phyloP scores from a whole-genome alignment of 2,797 vertebrate genomes.

The Ceryle rudis region DNA sequence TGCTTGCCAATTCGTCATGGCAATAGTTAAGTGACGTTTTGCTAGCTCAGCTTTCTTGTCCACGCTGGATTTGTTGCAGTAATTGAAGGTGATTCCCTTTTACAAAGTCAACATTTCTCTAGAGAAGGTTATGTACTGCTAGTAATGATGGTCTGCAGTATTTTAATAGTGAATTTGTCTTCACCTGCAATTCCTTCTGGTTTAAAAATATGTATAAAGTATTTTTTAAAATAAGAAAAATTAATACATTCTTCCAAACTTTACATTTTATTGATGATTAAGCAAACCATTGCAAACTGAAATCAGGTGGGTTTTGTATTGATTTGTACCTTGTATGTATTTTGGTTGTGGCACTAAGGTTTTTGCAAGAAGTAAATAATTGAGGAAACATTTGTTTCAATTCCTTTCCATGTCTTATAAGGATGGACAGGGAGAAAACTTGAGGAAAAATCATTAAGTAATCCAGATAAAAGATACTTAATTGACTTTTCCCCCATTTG shows the following conservation, averaged over 20 bases:
- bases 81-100: conserved; percentile 39
- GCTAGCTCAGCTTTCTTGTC: conserved; percentile 20
- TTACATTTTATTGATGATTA: conserved; percentile 31
- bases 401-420: neutral
- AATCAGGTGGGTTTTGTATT: conserved; percentile 24
- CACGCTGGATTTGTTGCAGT: neutral
- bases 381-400: neutral
- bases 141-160: conserved; percentile 34
- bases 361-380: neutral
- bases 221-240: conserved; percentile 24
- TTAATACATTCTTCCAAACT: conserved; percentile 8
- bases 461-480: neutral
- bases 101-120: neutral
- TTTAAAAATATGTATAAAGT: conserved; percentile 49
- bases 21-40: conserved; percentile 9
- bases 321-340: neutral
- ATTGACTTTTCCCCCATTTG: neutral
- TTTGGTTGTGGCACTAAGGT: neutral
- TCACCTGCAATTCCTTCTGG: conserved; percentile 18
- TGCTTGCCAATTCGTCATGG: neutral
- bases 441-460: neutral
- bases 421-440: neutral
- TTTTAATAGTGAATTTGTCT: conserved; percentile 57
- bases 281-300: neutral
- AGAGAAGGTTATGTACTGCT: conserved; percentile 7